Conservation (phyloP, 2,113 vertebrate species). For the Nesogale talazaci region DNA sequence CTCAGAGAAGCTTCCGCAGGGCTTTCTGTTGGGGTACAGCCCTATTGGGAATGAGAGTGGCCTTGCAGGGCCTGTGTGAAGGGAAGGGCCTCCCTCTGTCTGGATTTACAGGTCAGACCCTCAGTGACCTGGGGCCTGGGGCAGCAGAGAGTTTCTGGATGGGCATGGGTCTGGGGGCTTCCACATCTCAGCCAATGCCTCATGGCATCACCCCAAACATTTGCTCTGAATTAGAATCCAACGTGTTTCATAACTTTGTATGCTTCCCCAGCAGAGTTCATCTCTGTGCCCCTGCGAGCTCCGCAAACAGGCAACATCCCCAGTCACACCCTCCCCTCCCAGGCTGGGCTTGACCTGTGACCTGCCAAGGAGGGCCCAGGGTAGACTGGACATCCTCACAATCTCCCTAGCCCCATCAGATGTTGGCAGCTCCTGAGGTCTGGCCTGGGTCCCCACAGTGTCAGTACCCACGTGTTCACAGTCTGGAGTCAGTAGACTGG, state of each 20-base stretch:
- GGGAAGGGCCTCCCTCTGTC: not conserved
- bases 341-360: not conserved
- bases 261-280: slow-evolving; percentile 63
- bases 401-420: not conserved
- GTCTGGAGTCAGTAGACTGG: not conserved
- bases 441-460: not conserved
- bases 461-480: not conserved
- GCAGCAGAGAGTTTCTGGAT: not conserved
- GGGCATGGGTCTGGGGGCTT: not conserved
- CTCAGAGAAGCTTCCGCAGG: not conserved
- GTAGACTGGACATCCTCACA: not conserved
- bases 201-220: not conserved
- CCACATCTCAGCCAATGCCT: not conserved
- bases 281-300: not conserved
- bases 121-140: not conserved
- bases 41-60: not conserved
- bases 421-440: not conserved
- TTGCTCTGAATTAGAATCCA: slow-evolving; percentile 78
- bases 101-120: not conserved
- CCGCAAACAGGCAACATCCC: not conserved
- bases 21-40: not conserved
- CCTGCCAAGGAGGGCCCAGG: not conserved
- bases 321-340: not conserved
- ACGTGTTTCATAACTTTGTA: slow-evolving; percentile 77
- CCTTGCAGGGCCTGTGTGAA: not conserved